phyloP scores from a whole-genome alignment of 2,797 vertebrate genomes.

The Nyctibius grandis region DNA sequence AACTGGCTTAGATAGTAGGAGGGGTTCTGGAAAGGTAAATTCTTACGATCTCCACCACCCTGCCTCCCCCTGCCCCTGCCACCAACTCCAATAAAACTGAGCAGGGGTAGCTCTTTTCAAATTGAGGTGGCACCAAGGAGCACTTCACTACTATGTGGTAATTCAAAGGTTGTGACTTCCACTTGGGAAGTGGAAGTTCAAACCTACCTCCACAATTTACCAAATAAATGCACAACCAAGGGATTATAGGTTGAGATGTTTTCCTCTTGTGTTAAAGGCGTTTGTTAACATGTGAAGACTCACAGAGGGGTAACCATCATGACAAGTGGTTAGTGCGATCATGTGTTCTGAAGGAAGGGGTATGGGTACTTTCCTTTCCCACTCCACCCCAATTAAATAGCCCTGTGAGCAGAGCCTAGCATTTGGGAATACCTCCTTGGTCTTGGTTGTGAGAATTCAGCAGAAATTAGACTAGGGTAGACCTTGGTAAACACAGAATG shows the following conservation, averaged over 20 bases:
- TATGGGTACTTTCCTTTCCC: background rate
- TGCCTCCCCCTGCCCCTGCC: too few relatives aligned
- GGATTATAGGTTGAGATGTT: background rate
- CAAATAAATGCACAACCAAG: background rate
- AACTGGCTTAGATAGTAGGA: background rate
- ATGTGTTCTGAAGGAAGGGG: accelerated
- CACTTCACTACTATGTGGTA: background rate
- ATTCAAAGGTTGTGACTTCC: background rate
- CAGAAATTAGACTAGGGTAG: background rate
- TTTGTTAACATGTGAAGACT: background rate
- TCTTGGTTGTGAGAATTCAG: background rate
- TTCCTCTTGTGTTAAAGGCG: background rate
- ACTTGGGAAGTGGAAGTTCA: background rate
- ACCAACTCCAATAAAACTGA: background rate
- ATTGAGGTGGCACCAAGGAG: background rate
- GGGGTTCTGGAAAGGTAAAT: background rate
- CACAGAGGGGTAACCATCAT: background rate
- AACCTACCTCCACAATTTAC: background rate
- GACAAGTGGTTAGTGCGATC: background rate
- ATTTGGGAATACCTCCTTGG: background rate
- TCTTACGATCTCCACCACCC: background rate
- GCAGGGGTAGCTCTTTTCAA: background rate
- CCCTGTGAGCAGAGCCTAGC: background rate
- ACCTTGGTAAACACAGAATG: background rate
- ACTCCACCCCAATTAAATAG: background rate